Evolutionary conservation across 2,797 vertebrate genomes (phyloP).

Genomic region (Rhinatrema bivittatum): DNA sequence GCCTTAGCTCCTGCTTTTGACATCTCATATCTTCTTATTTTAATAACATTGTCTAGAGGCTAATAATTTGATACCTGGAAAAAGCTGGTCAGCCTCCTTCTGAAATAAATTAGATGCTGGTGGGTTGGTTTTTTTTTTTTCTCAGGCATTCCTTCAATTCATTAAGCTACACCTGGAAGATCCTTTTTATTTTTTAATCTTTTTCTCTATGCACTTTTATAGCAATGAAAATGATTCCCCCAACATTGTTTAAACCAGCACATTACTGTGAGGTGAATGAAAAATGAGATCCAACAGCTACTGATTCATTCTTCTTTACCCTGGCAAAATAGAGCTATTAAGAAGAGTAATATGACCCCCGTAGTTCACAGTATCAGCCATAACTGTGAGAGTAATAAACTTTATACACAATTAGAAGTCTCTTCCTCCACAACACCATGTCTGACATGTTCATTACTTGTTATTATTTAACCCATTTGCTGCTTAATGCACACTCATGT

Average conservation of each 20-base stretch:
- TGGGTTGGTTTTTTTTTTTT: constrained; percentile 21
- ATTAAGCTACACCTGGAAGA: not conserved
- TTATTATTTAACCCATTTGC: too few relatives aligned
- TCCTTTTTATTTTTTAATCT: not conserved
- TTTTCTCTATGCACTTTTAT: not conserved
- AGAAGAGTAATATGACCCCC: not conserved
- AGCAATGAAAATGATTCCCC: not conserved
- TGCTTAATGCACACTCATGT: too few relatives aligned
- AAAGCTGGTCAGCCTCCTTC: constrained; percentile 15
- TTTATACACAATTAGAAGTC: too few relatives aligned
- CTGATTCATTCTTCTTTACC: not conserved
- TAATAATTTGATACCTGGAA: too few relatives aligned
- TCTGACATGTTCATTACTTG: too few relatives aligned
- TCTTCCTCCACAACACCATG: too few relatives aligned
- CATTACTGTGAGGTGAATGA: not conserved
- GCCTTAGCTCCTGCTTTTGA: constrained; percentile 15
- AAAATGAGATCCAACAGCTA: not conserved
- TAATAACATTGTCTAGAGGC: constrained; percentile 11
- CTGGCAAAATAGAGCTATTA: constrained; percentile 1
- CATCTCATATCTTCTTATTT: constrained; percentile 6
- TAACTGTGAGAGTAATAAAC: too few relatives aligned
- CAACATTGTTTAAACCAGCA: not conserved
- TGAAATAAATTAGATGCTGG: constrained; percentile 7
- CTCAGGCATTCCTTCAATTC: constrained; percentile 11
- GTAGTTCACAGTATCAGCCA: too few relatives aligned